Evolutionary conservation across 1,140 invertebrate species (phyloP).

Genomic region (Hyposmocoma kahamanoa): DNA sequence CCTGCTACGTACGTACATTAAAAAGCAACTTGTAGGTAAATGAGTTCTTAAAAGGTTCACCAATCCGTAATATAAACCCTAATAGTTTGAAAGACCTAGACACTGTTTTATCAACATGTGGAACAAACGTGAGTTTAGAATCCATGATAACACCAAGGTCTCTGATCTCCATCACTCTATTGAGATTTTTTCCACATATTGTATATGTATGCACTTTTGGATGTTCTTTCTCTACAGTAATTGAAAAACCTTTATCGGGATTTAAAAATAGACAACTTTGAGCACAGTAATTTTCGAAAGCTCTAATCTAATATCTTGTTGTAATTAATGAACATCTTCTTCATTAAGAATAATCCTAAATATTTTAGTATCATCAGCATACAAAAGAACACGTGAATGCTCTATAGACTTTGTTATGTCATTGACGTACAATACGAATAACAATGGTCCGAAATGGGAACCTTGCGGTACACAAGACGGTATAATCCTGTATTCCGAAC

Average conservation of each 20-base stretch:
- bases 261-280: background rate
- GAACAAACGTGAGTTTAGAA: slow-evolving; percentile 1
- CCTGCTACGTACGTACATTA: slow-evolving; percentile 6
- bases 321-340: background rate
- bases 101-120: background rate
- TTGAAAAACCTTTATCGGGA: background rate
- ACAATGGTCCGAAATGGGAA: background rate
- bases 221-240: background rate
- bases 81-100: slow-evolving; percentile 1
- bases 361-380: slow-evolving; percentile 4
- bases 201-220: background rate
- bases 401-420: background rate
- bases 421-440: background rate
- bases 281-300: background rate
- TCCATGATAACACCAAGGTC: slow-evolving; percentile 7
- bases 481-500: background rate
- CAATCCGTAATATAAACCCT: background rate
- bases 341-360: background rate
- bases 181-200: background rate
- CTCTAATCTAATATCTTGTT: background rate
- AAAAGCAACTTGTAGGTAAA: background rate
- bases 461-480: background rate
- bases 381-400: background rate
- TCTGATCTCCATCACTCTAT: background rate
- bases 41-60: background rate